Conservation (phyloP, 2,888 invertebrate species). For the Chalcosyrphus nemorum region DNA sequence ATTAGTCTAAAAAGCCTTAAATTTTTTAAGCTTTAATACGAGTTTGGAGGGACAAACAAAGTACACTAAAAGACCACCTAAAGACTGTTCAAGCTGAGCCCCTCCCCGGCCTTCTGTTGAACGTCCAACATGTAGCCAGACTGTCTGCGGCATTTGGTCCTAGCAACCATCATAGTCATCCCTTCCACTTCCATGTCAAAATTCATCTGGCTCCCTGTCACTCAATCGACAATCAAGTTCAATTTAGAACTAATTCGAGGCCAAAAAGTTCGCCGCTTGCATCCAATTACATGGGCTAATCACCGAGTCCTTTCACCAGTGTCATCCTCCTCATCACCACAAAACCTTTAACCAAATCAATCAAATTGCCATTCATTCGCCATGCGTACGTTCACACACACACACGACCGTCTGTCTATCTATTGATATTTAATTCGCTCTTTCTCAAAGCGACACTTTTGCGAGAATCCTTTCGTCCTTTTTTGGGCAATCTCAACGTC, state of each 20-base stretch:
- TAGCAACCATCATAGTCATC: no score
- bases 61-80: no score
- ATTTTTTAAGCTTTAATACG: no score
- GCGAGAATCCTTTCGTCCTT: conserved; percentile 40
- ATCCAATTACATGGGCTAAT: conserved; percentile 51
- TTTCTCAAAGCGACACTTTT: conserved; percentile 43
- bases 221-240: conserved; percentile 51
- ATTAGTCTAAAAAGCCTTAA: no score
- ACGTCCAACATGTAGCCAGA: no score
- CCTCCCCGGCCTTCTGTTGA: no score
- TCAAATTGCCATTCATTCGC: conserved; percentile 59
- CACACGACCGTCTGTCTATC: background rate
- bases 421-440: conserved; percentile 58
- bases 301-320: conserved; percentile 26
- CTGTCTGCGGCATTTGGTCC: no score
- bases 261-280: conserved; percentile 32
- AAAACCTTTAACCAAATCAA: conserved; percentile 26
- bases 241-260: conserved; percentile 51
- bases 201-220: no score
- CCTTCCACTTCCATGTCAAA: no score
- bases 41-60: no score
- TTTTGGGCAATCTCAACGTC: conserved; percentile 37
- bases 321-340: background rate
- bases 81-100: no score
- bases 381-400: no score